Conservation (phyloP, 2,797 vertebrate species). For the Alectoris magna region DNA sequence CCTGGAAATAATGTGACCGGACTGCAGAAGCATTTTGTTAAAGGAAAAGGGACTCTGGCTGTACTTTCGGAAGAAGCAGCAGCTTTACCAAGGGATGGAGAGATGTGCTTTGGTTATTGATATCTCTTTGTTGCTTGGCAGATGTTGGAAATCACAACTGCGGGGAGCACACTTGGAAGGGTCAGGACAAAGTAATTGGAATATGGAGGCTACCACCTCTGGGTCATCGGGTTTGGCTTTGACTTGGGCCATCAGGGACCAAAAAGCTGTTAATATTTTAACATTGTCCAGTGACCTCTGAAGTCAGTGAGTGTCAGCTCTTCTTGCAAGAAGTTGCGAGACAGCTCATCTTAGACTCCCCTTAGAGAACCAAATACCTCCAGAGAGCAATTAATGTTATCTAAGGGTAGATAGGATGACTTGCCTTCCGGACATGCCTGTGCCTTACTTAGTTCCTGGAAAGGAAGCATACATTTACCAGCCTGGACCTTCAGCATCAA, state of each 20-base stretch:
- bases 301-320: background rate
- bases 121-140: slow-evolving; percentile 24
- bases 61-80: background rate
- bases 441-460: background rate
- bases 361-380: background rate
- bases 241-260: slow-evolving; percentile 44
- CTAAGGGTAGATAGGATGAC: background rate
- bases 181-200: slow-evolving; percentile 41
- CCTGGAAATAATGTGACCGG: slow-evolving; percentile 47
- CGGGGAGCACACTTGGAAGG: slow-evolving; percentile 27
- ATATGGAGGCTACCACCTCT: slow-evolving; percentile 18
- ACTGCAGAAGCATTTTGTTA: slow-evolving; percentile 54
- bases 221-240: slow-evolving; percentile 43
- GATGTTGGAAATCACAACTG: slow-evolving; percentile 32
- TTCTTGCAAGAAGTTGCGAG: background rate
- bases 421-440: background rate
- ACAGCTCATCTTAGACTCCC: background rate
- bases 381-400: slow-evolving; percentile 39
- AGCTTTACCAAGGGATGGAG: background rate
- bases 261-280: slow-evolving; percentile 52
- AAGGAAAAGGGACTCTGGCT: slow-evolving; percentile 25
- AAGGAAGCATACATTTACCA: background rate
- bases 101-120: background rate
- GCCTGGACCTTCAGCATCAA: background rate
- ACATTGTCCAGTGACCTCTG: background rate